These are phyloP conservation scores for Baccha elongata DNA, from an alignment of 2,888 invertebrate genomes.

Conservation along the genomic window DNA sequence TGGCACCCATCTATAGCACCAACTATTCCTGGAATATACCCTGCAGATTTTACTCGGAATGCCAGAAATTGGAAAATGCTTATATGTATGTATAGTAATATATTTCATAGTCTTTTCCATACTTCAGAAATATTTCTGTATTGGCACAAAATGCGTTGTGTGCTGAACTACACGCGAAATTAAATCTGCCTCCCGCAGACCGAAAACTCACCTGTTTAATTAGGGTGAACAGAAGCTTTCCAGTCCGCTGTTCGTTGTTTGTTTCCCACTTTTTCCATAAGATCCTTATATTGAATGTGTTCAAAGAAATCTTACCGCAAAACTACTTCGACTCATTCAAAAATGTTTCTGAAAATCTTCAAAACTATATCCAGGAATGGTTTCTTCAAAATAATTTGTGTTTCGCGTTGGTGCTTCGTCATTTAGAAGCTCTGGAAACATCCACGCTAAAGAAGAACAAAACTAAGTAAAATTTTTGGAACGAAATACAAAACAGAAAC, in stretches of 20 bases:
- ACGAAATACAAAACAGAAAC: too few relatives aligned
- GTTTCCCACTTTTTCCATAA: background rate
- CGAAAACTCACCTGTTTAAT: background rate
- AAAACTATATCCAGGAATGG: background rate
- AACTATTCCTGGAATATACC: too few relatives aligned
- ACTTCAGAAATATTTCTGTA: too few relatives aligned
- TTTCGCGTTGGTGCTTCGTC: background rate
- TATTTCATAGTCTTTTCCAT: background rate
- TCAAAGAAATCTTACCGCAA: background rate
- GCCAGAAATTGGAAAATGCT: too few relatives aligned
- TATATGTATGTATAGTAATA: too few relatives aligned
- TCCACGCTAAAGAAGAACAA: too few relatives aligned
- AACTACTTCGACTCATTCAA: background rate
- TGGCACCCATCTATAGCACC: too few relatives aligned
- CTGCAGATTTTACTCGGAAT: too few relatives aligned
- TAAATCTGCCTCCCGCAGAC: background rate
- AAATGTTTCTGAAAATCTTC: background rate
- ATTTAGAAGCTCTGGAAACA: too few relatives aligned
- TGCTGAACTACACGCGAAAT: background rate
- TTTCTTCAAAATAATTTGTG: background rate
- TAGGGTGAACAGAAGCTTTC: background rate
- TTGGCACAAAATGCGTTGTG: background rate
- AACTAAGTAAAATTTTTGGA: too few relatives aligned
- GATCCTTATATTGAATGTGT: background rate
- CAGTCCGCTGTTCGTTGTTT: background rate